A percentile compares a stretch with the other conserved stretches of the same genome.
Conservation (phyloP, 2,888 invertebrate genomes). For the Melanchra persicariae region DNA sequence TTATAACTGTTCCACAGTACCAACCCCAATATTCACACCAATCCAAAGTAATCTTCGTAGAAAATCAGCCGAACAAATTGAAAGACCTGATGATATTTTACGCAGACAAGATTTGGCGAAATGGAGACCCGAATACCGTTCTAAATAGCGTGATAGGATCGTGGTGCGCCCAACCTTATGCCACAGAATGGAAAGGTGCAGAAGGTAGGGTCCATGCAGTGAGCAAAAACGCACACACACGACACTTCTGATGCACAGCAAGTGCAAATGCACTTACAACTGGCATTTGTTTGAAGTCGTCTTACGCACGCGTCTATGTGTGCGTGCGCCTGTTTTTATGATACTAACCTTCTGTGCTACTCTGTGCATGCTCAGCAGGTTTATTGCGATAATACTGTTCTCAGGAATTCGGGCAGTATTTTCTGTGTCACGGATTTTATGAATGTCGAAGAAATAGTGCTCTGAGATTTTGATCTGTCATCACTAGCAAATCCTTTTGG, state of each 20-base stretch:
- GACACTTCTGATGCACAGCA: neutral
- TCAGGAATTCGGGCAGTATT: constrained; percentile 14
- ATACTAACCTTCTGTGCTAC: neutral
- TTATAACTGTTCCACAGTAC: neutral
- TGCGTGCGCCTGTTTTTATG: neutral
- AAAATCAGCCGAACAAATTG: constrained; percentile 49
- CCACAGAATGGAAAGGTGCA: neutral
- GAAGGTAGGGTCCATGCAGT: neutral
- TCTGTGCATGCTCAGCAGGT: constrained; percentile 18
- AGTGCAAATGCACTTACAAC: neutral
- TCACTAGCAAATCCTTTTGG: neutral
- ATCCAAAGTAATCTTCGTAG: constrained; percentile 27
- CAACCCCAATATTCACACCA: constrained; percentile 21
- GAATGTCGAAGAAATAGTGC: neutral
- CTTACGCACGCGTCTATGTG: neutral
- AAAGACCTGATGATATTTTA: constrained; percentile 51
- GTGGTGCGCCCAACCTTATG: constrained; percentile 34
- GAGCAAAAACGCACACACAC: neutral
- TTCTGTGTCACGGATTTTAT: constrained; percentile 28
- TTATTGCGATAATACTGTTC: constrained; percentile 29
- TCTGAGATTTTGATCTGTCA: constrained; percentile 6
- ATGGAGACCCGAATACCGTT: constrained; percentile 51
- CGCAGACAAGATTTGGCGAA: constrained; percentile 44
- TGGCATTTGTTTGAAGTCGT: neutral
- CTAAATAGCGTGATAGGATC: constrained; percentile 60